Evolutionary conservation across 2,888 invertebrate genomes (phyloP).

Genomic region (Chymomyza fuscimana): DNA sequence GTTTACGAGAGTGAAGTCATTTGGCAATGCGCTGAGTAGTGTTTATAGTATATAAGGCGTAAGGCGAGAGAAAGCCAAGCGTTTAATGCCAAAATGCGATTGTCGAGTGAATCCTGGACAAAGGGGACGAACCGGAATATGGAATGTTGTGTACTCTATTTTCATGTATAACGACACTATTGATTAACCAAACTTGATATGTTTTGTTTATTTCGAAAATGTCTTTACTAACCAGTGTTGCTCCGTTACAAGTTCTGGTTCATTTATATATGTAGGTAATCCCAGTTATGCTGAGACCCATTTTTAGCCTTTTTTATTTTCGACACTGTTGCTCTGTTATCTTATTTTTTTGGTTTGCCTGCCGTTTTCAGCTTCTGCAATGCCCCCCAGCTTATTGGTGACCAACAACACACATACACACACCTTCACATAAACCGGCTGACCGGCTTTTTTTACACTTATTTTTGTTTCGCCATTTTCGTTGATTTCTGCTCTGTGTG

Average conservation of each 20-base stretch:
- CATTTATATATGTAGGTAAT: not conserved
- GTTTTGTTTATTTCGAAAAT: not conserved
- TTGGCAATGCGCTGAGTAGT: not conserved
- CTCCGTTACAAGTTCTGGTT: not conserved
- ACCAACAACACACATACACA: conserved; percentile 29
- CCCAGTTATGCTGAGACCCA: not conserved
- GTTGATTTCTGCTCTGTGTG: conserved; percentile 53
- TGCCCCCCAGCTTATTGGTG: conserved; percentile 57
- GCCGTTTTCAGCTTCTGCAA: conserved; percentile 4
- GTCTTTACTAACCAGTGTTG: no score
- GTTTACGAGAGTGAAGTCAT: conserved; percentile 56
- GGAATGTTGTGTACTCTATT: no score
- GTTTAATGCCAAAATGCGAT: not conserved
- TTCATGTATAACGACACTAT: no score
- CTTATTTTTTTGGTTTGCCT: conserved; percentile 19
- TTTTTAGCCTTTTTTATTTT: conserved; percentile 45
- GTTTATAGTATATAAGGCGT: not conserved
- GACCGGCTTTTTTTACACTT: conserved; percentile 60
- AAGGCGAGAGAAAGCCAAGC: not conserved
- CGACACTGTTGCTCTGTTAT: conserved; percentile 39
- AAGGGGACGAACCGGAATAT: no score
- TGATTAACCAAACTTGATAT: no score
- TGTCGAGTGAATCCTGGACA: not conserved
- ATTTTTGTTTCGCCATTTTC: conserved; percentile 34
- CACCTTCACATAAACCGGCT: conserved; percentile 35